phyloP scores from a whole-genome alignment of 2,113 vertebrate genomes.

The Columba janthina region DNA sequence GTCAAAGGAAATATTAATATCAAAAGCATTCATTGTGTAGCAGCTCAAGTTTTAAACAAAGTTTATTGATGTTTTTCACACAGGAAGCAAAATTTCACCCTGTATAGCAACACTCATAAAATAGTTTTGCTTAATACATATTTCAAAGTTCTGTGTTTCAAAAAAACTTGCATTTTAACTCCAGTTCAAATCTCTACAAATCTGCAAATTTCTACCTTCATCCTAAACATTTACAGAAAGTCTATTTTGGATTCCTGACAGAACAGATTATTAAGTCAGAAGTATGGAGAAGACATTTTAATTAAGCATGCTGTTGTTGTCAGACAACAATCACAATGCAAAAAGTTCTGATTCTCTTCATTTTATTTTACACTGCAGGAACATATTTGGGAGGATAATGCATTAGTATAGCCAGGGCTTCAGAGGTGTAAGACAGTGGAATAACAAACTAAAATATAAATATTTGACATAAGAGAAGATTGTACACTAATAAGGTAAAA shows the following conservation, averaged over 20 bases:
- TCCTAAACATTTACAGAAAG: background rate
- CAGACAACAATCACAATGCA: background rate
- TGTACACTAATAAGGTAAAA: background rate
- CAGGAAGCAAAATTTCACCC: background rate
- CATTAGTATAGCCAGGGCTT: background rate
- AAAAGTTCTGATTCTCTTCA: background rate
- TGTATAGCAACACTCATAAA: background rate
- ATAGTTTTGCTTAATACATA: background rate
- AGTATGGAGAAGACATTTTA: background rate
- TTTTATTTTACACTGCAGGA: background rate
- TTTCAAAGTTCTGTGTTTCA: background rate
- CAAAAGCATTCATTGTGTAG: background rate
- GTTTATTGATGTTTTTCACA: background rate
- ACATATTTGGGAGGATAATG: background rate
- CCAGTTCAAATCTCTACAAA: background rate
- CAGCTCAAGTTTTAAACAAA: background rate
- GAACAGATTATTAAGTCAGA: background rate
- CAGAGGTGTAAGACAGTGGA: background rate
- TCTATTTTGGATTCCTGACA: background rate
- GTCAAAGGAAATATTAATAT: background rate
- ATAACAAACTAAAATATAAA: background rate
- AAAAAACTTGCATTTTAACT: background rate
- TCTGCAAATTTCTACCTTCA: background rate
- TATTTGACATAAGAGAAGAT: background rate
- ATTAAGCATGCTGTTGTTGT: background rate